Percentiles rank a stretch among this genome's conserved stretches.
Conservation (phyloP, 1,140 invertebrate species). For the Rhynchophorus ferrugineus region DNA sequence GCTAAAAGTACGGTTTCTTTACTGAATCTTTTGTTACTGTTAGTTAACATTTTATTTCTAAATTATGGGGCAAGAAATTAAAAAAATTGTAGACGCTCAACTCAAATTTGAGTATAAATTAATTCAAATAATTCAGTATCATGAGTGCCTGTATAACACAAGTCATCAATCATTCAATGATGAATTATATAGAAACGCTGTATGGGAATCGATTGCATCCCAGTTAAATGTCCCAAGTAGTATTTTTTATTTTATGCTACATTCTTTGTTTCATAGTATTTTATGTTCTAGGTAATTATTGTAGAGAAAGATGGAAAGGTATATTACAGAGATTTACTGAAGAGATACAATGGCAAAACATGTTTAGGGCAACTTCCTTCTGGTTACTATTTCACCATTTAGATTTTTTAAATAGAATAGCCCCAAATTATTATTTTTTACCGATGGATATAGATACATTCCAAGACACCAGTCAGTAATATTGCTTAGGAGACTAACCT, state of each 20-base stretch:
- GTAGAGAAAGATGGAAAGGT: conserved; percentile 2
- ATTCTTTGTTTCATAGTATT: not conserved
- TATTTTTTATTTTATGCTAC: not conserved
- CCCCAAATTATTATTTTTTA: not conserved
- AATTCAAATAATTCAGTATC: not conserved
- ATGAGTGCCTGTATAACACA: conserved; percentile 3
- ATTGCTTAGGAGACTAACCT: too few relatives aligned
- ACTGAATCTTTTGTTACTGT: too few relatives aligned
- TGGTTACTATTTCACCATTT: conserved; percentile 11
- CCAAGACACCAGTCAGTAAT: not conserved
- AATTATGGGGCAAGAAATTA: conserved; percentile 6
- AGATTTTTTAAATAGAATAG: conserved; percentile 4
- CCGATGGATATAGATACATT: conserved; percentile 5
- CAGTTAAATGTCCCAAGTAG: too few relatives aligned
- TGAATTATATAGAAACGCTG: not conserved
- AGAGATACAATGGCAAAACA: conserved; percentile 4
- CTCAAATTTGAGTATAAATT: conserved; percentile 14
- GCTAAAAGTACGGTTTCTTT: too few relatives aligned
- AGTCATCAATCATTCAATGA: conserved; percentile 3
- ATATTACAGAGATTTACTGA: conserved; percentile 10
- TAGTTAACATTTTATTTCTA: too few relatives aligned
- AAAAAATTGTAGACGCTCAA: conserved; percentile 6
- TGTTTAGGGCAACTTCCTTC: not conserved
- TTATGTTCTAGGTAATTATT: too few relatives aligned
- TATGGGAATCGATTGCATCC: conserved; percentile 3